Evolutionary conservation across 2,113 vertebrate species (phyloP).

Genomic region (Strigops habroptila): DNA sequence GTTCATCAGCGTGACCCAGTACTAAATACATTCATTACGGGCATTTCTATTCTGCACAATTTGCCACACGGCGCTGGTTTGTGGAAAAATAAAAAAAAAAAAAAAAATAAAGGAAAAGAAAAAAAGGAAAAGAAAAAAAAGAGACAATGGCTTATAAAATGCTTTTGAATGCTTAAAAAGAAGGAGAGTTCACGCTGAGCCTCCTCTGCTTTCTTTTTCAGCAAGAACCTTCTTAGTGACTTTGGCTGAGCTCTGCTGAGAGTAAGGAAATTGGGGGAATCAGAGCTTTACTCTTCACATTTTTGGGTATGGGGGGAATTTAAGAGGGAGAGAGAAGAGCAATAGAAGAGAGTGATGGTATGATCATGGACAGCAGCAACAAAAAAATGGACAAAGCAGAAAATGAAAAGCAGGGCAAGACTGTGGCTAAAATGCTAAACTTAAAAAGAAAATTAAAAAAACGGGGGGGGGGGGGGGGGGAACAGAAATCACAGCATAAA

Average conservation of each 20-base stretch:
- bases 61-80: conserved; percentile 85
- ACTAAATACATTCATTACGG: conserved; percentile 91
- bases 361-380: background rate
- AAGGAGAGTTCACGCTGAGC: conserved; percentile 64
- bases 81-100: conserved; percentile 18
- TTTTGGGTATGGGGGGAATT: background rate
- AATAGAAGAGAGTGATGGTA: background rate
- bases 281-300: conserved; percentile 48
- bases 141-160: conserved; percentile 82
- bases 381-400: conserved; percentile 20
- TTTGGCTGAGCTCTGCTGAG: conserved; percentile 62
- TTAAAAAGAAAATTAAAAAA: background rate
- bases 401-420: background rate
- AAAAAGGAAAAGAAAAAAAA: background rate
- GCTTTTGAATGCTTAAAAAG: conserved; percentile 73
- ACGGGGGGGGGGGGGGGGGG: too few species aligned
- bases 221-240: conserved; percentile 63
- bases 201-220: conserved; percentile 63
- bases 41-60: conserved; percentile 84
- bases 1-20: conserved; percentile 87
- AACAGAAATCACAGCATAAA: conserved; percentile 29
- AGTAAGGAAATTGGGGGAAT: conserved; percentile 54
- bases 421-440: background rate
- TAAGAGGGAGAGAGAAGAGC: background rate
- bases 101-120: conserved; percentile 10